Conservation (phyloP, 2,797 vertebrate species). For the Gadopsis bispinosus region DNA sequence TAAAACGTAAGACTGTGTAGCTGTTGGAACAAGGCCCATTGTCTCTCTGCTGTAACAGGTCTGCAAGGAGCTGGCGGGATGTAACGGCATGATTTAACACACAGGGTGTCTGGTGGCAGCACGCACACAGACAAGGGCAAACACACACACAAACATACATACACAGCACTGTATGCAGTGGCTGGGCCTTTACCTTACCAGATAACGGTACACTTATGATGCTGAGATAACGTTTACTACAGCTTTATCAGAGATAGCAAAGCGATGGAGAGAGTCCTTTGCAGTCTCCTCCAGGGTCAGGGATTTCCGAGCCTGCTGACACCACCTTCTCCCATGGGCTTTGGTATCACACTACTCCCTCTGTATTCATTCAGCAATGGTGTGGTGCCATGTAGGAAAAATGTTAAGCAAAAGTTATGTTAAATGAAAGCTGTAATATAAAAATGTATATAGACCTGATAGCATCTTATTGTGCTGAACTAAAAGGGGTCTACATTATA, state of each 20-base stretch:
- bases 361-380: constrained; percentile 38
- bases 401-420: neutral
- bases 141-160: constrained; percentile 20
- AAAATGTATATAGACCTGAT: constrained; percentile 6
- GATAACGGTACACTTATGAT: constrained; percentile 55
- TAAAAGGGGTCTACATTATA: constrained; percentile 37
- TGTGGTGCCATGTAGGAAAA: neutral
- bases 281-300: constrained; percentile 54
- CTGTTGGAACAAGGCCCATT: constrained; percentile 59
- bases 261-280: constrained; percentile 45
- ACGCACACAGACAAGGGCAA: constrained; percentile 29
- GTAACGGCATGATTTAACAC: constrained; percentile 48
- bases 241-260: constrained; percentile 52
- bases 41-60: constrained; percentile 59
- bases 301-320: constrained; percentile 55
- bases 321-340: constrained; percentile 49
- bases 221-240: constrained; percentile 55
- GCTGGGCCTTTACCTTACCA: constrained; percentile 39
- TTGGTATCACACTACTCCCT: constrained; percentile 15
- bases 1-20: constrained; percentile 62
- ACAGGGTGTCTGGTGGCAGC: constrained; percentile 56
- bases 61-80: constrained; percentile 53
- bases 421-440: constrained; percentile 15
- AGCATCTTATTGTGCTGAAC: constrained; percentile 8
- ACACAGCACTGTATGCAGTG: constrained; percentile 37